Conservation (phyloP, 1,140 invertebrate genomes). For the Nilaparvata lugens region DNA sequence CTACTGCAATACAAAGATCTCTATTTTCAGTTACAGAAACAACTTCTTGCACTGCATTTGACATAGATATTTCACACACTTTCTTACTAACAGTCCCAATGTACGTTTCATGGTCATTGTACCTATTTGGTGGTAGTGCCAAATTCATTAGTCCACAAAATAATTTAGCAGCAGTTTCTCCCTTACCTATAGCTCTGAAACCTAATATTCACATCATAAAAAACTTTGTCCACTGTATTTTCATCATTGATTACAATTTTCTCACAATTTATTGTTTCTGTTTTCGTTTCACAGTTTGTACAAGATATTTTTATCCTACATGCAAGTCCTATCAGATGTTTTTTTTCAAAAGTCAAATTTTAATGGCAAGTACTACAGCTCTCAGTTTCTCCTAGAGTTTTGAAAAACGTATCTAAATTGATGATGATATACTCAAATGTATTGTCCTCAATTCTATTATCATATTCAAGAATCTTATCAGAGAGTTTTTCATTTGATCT, state of each 20-base stretch:
- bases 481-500: no score
- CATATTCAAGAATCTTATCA: no score
- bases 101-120: not conserved
- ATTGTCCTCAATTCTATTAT: no score
- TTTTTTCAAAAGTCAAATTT: not conserved
- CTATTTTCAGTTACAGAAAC: not conserved
- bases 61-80: not conserved
- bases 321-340: not conserved
- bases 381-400: no score
- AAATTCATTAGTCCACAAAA: not conserved
- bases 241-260: not conserved
- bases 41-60: not conserved
- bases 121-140: not conserved
- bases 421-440: no score
- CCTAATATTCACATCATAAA: not conserved
- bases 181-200: not conserved
- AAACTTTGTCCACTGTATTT: not conserved
- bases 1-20: not conserved
- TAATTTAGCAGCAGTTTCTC: not conserved
- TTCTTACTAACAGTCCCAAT: not conserved
- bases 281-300: no score
- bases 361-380: not conserved
- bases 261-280: not conserved
- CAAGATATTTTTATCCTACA: no score
- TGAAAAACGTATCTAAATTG: no score